Conservation (phyloP, 2,888 invertebrate genomes). For the Drosophila crucigera region DNA sequence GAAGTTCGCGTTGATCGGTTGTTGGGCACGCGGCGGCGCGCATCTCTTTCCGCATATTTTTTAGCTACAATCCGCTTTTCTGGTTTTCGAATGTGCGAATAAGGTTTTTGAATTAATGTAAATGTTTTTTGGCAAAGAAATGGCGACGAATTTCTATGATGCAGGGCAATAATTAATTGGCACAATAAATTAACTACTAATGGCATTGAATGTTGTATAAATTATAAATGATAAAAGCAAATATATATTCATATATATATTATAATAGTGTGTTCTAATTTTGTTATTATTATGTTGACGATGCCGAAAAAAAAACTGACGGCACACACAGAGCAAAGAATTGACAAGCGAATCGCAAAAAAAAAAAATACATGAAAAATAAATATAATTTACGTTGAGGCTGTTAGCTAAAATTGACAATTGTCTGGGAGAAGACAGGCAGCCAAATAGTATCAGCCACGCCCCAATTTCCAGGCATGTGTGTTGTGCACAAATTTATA, state of each 20-base stretch:
- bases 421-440: constrained; percentile 33
- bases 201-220: constrained; percentile 56
- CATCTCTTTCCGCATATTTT: constrained; percentile 26
- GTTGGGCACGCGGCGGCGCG: constrained; percentile 71
- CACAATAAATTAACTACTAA: constrained; percentile 57
- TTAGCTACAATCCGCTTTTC: constrained; percentile 26
- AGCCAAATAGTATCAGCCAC: constrained; percentile 31
- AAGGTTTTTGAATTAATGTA: constrained; percentile 48
- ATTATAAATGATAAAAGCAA: constrained; percentile 40
- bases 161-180: constrained; percentile 3
- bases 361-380: constrained; percentile 13
- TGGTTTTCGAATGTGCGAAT: constrained; percentile 51
- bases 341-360: constrained; percentile 24
- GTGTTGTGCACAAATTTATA: constrained; percentile 26
- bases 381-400: constrained; percentile 24
- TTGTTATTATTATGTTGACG: constrained; percentile 17
- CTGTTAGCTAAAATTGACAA: constrained; percentile 49
- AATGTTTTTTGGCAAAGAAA: constrained; percentile 45
- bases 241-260: constrained; percentile 7
- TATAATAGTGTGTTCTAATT: constrained; percentile 41
- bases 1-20: constrained; percentile 79
- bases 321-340: background rate
- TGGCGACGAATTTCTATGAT: constrained; percentile 44
- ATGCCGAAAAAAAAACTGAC: constrained; percentile 7
- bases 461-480: constrained; percentile 49